Conservation (phyloP, 92 coral and sea anemone species). For the Virgularia gustaviana region DNA sequence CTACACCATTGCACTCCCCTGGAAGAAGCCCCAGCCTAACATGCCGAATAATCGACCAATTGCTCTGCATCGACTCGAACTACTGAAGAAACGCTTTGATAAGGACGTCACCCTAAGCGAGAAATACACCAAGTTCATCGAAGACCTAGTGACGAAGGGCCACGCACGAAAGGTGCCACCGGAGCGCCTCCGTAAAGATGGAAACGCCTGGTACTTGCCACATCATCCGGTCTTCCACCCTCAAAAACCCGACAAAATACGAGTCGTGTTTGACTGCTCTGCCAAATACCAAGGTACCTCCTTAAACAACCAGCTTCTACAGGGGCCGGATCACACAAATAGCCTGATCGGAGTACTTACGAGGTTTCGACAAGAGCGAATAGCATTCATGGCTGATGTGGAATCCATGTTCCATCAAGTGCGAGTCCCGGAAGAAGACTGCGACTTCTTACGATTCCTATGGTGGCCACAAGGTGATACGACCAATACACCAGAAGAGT, state of each 20-base stretch:
- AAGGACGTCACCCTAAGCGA: conserved; percentile 18
- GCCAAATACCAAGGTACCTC: conserved; percentile 39
- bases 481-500: conserved; percentile 21
- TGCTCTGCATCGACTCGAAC: conserved; percentile 40
- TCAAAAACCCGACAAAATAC: conserved; percentile 44
- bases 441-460: conserved; percentile 50
- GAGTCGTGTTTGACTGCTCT: conserved; percentile 57
- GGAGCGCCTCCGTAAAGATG: not conserved
- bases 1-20: conserved; percentile 54
- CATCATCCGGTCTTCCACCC: conserved; percentile 52
- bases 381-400: conserved; percentile 49
- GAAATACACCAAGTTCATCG: conserved; percentile 43
- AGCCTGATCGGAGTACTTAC: conserved; percentile 45
- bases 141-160: conserved; percentile 41
- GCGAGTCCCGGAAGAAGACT: conserved; percentile 41
- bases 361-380: conserved; percentile 55
- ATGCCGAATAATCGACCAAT: conserved; percentile 26
- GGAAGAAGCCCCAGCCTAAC: conserved; percentile 40
- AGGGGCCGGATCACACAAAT: conserved; percentile 58
- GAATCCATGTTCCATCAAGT: conserved; percentile 64
- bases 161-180: conserved; percentile 39
- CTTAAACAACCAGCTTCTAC: conserved; percentile 40
- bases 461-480: conserved; percentile 51
- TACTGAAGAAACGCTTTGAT: conserved; percentile 37
- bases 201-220: conserved; percentile 41